Base-by-base conservation (phyloP, 2,888 invertebrate genomes). In the Heliconius cydno region DNA sequence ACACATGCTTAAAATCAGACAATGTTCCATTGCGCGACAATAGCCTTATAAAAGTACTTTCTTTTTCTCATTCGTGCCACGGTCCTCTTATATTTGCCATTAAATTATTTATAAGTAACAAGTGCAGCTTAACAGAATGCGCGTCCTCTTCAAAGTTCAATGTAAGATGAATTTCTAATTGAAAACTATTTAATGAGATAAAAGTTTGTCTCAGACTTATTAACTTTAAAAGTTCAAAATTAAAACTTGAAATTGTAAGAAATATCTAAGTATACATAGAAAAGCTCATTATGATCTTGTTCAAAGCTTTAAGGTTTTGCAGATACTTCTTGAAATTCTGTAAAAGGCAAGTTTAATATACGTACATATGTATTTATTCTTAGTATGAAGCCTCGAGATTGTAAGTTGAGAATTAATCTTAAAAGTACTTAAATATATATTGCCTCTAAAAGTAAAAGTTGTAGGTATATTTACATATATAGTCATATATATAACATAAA, bases 261-360 rank as follows among this genome's bases (percentile, higher is more conserved):
- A 19, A 22, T 34, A n/a, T 3, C 6, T 34, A 67, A 38, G 67
- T 38, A 41, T 41, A 3, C 12, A 41, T 25, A 68, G 6, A 41
- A 25, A 25, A 41, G 38, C 38, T 68, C 13, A 41, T 68, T 68
- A 68, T 7, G 28, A 15, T 41, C 68, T 70, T 70, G 25, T 41
- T 15, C 41, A 41, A 70, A 41, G 41, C n/a, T 41, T 70, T 25
- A 70, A 70, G n/a, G 13, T 28, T 67, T 68, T n/a, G 38, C 68
- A n/a, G 38, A n/a, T 68, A 25, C 41, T n/a, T 25, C 7, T 68
- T 68, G n/a, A 68, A 68, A 68, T 12, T 68, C 38, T 41, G 7
- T n/a, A 68, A 68, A 41, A 68, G 68, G 19, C n/a, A 12, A n/a
- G 12, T 38, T 68, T 25, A 68, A 34, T 19, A 30, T 67, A 67